A percentile compares a stretch with the other conserved stretches of the same genome.
These are phyloP conservation scores for Condylostylus longicornis DNA, from an alignment of 1,140 invertebrate genomes.

Conservation along the genomic window DNA sequence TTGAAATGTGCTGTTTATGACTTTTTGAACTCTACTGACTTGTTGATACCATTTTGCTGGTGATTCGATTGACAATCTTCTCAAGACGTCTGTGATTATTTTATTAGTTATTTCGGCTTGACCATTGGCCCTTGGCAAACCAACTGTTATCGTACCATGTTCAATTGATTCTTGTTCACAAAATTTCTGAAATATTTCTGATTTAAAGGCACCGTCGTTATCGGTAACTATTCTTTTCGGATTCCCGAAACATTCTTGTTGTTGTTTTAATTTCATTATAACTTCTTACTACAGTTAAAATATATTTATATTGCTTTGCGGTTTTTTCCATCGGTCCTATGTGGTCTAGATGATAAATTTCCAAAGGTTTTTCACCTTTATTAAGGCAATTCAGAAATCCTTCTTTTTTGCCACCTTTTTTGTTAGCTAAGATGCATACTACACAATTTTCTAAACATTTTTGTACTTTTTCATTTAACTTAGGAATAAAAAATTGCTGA, in stretches of 20 bases:
- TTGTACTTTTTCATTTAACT: slow-evolving; percentile 20
- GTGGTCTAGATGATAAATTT: slow-evolving; percentile 4
- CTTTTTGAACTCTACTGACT: slow-evolving; percentile 15
- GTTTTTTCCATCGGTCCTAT: slow-evolving; percentile 24
- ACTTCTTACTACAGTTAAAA: slow-evolving; percentile 17
- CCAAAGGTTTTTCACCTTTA: neutral
- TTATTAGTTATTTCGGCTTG: slow-evolving; percentile 14
- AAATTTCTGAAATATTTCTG: slow-evolving; percentile 6
- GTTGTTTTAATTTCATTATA: slow-evolving; percentile 6
- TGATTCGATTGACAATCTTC: slow-evolving; percentile 5
- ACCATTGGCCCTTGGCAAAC: slow-evolving; percentile 11
- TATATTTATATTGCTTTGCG: slow-evolving; percentile 29
- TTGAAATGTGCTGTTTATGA: slow-evolving; percentile 18
- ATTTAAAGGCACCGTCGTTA: slow-evolving; percentile 27
- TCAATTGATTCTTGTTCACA: slow-evolving; percentile 12
- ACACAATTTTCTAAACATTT: slow-evolving; percentile 20
- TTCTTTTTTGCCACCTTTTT: slow-evolving; percentile 28
- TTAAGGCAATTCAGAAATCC: slow-evolving; percentile 16
- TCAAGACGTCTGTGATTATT: slow-evolving; percentile 6
- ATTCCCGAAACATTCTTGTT: slow-evolving; percentile 21
- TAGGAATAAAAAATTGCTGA: slow-evolving; percentile 2
- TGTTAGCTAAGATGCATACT: slow-evolving; percentile 15
- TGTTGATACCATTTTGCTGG: slow-evolving; percentile 19
- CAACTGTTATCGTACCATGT: slow-evolving; percentile 12
- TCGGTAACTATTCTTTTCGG: slow-evolving; percentile 24